Percentiles rank a stretch among this genome's conserved stretches.
Evolutionary conservation across 2,797 vertebrate genomes (phyloP).

Genomic region (Sparus aurata): DNA sequence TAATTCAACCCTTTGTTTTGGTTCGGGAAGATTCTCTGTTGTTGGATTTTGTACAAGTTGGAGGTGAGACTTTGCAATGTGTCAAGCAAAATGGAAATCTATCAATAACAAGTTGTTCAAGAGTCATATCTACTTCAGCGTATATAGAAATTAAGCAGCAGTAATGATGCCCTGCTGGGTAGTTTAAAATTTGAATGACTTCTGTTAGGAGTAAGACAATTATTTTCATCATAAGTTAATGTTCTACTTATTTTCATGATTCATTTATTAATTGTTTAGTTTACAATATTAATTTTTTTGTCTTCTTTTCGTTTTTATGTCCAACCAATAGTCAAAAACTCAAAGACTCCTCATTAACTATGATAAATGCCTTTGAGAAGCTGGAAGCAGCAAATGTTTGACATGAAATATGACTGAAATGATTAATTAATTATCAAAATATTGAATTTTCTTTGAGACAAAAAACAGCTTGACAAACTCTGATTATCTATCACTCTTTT

Average conservation of each 20-base stretch:
- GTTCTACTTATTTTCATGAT: too few species aligned
- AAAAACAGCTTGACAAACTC: background rate
- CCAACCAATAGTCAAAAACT: too few species aligned
- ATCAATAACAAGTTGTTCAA: background rate
- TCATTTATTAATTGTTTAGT: too few species aligned
- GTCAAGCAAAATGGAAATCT: background rate
- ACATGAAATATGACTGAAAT: too few species aligned
- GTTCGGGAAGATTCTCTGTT: background rate
- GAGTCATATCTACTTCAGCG: background rate
- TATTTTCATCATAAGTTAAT: too few species aligned
- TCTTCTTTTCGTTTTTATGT: too few species aligned
- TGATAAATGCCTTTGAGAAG: too few species aligned
- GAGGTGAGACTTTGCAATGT: background rate
- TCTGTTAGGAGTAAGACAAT: background rate
- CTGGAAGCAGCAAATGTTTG: too few species aligned
- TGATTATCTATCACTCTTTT: constrained; percentile 14
- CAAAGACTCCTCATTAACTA: too few species aligned
- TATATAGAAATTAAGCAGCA: background rate
- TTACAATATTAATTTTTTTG: too few species aligned
- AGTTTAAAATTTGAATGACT: constrained; percentile 11
- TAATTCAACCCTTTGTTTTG: background rate
- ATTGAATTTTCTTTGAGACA: background rate
- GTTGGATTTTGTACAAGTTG: background rate
- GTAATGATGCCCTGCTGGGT: background rate
- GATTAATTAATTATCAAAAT: too few species aligned